phyloP scores from a whole-genome alignment of 2,797 vertebrate species.

The Remorina albescens region DNA sequence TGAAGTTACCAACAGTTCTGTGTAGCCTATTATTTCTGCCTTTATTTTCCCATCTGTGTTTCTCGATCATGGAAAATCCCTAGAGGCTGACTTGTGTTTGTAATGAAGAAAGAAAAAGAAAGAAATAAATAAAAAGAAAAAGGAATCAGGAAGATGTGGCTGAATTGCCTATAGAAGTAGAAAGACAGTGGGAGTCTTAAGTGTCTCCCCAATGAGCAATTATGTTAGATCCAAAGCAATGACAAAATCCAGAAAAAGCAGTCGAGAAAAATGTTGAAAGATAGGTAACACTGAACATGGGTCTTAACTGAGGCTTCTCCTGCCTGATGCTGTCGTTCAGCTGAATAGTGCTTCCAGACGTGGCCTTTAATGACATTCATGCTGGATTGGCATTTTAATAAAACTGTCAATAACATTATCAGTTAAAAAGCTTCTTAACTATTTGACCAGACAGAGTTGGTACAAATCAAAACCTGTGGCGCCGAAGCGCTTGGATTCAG shows the following conservation, averaged over 20 bases:
- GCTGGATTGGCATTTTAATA: slow-evolving; percentile 52
- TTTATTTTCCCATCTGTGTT: slow-evolving; percentile 36
- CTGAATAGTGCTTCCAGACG: background rate
- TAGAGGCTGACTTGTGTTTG: slow-evolving; percentile 41
- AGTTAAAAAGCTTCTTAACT: slow-evolving; percentile 49
- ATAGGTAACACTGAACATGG: slow-evolving; percentile 17
- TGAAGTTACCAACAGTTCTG: slow-evolving; percentile 27
- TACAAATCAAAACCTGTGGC: slow-evolving; percentile 27
- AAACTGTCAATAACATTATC: slow-evolving; percentile 43
- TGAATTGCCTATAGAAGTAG: slow-evolving; percentile 44
- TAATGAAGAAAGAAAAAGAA: slow-evolving; percentile 49
- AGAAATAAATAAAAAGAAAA: too few relatives aligned
- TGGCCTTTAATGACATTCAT: slow-evolving; percentile 32
- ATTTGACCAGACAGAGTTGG: slow-evolving; percentile 22
- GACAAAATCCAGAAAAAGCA: slow-evolving; percentile 54
- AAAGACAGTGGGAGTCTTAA: slow-evolving; percentile 50
- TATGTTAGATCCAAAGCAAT: slow-evolving; percentile 69
- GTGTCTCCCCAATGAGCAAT: slow-evolving; percentile 71
- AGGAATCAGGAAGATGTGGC: slow-evolving; percentile 11
- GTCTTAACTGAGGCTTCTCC: slow-evolving; percentile 3
- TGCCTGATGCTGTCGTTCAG: slow-evolving; percentile 3
- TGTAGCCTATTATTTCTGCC: slow-evolving; percentile 29
- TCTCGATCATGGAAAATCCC: slow-evolving; percentile 38
- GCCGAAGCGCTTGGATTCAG: slow-evolving; percentile 34
- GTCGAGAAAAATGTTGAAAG: slow-evolving; percentile 44